A percentile compares a stretch with the other conserved stretches of the same genome.
phyloP scores from a whole-genome alignment of 2,113 vertebrate genomes.

The Pristiophorus japonicus region DNA sequence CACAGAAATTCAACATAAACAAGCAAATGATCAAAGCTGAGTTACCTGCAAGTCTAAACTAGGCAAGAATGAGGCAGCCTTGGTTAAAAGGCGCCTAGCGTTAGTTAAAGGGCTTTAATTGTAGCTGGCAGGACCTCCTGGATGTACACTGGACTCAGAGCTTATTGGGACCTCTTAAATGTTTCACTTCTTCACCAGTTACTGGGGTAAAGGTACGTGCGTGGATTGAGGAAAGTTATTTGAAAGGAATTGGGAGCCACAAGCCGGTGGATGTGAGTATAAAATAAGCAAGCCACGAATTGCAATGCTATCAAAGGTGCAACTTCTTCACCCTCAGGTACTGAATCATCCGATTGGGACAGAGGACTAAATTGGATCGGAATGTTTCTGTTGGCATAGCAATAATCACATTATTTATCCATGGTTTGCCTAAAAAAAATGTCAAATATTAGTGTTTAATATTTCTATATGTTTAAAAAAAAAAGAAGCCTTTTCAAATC shows the following conservation, averaged over 20 bases:
- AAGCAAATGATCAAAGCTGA: constrained; percentile 6
- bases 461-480: neutral
- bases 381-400: neutral
- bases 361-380: neutral
- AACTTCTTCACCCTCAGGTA: neutral
- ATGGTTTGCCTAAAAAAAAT: neutral
- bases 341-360: neutral
- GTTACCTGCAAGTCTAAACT: constrained; percentile 16
- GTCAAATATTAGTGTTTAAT: neutral
- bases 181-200: neutral
- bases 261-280: constrained; percentile 14
- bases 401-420: neutral
- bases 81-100: neutral
- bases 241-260: neutral
- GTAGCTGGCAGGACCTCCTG: neutral
- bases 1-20: neutral
- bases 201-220: neutral
- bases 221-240: neutral
- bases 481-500: constrained; percentile 11
- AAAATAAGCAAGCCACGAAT: neutral
- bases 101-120: constrained; percentile 11
- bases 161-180: constrained; percentile 10
- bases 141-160: neutral
- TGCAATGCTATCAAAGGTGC: neutral
- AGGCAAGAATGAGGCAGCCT: neutral